A percentile compares a stretch with the other conserved stretches of the same genome.
Evolutionary conservation across 2,113 vertebrate genomes (phyloP).

Genomic region (Galbula dea): DNA sequence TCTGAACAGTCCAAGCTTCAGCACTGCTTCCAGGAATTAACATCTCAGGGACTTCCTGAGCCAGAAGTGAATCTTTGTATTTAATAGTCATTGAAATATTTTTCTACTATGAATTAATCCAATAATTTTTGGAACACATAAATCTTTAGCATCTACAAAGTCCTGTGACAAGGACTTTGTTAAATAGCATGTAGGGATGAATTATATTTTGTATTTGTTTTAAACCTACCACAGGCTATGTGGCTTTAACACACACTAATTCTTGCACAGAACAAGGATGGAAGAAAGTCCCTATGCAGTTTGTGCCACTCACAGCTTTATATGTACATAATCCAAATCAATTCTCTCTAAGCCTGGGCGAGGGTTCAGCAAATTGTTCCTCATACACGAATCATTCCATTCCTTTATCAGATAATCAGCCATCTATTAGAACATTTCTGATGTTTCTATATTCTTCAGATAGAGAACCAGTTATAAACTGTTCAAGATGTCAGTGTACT

Average conservation of each 20-base stretch:
- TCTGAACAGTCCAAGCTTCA: not conserved
- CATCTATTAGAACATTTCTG: not conserved
- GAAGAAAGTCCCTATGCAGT: not conserved
- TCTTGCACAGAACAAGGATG: not conserved
- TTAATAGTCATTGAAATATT: not conserved
- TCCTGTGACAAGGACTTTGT: too few species aligned
- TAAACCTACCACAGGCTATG: not conserved
- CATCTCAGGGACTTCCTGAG: too few species aligned
- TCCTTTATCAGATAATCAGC: not conserved
- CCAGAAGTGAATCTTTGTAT: too few species aligned
- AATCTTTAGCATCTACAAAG: too few species aligned
- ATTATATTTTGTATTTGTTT: not conserved
- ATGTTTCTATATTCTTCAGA: not conserved
- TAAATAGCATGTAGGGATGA: too few species aligned
- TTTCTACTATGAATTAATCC: not conserved
- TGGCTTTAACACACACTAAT: not conserved
- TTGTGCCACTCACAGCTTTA: not conserved
- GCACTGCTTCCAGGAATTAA: not conserved
- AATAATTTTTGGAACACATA: too few species aligned
- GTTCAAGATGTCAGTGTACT: not conserved
- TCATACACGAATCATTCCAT: not conserved
- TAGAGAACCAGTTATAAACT: not conserved
- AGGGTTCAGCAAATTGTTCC: not conserved
- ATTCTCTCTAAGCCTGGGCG: not conserved
- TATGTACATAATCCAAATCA: not conserved